Percentiles rank a stretch among this genome's conserved stretches.
phyloP scores from a whole-genome alignment of 1,140 invertebrate species.

The Pseudomyrmex dendroicus region DNA sequence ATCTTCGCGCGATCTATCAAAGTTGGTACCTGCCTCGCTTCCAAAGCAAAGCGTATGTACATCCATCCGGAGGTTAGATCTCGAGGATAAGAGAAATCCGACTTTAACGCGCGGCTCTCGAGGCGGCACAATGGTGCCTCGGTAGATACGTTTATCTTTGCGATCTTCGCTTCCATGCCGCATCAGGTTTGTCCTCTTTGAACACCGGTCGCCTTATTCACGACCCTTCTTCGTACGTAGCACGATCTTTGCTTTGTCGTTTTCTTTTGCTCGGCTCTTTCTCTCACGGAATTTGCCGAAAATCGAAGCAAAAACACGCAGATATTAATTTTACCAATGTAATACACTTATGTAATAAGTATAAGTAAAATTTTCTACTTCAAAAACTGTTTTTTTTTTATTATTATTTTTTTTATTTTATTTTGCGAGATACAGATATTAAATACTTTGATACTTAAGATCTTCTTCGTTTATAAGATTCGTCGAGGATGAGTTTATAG shows the following conservation, averaged over 20 bases:
- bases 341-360: too few relatives aligned
- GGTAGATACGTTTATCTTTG: constrained; percentile 61
- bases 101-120: constrained; percentile 59
- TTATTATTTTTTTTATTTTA: too few relatives aligned
- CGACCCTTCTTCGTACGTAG: background rate
- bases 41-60: constrained; percentile 20
- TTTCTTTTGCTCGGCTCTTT: too few relatives aligned
- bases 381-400: too few relatives aligned
- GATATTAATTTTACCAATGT: too few relatives aligned
- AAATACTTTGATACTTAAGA: constrained; percentile 11
- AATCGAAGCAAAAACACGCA: too few relatives aligned
- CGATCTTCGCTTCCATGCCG: constrained; percentile 52
- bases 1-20: constrained; percentile 13
- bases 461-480: constrained; percentile 56
- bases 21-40: constrained; percentile 44
- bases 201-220: constrained; percentile 26
- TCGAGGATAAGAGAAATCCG: constrained; percentile 61
- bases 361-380: too few relatives aligned
- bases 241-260: background rate
- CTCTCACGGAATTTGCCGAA: too few relatives aligned
- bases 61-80: constrained; percentile 46
- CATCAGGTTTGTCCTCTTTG: constrained; percentile 25
- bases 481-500: constrained; percentile 36
- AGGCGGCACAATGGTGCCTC: constrained; percentile 59
- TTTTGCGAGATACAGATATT: background rate